Evolutionary conservation across 2,113 vertebrate species (phyloP).

Genomic region (Helogale parvula): DNA sequence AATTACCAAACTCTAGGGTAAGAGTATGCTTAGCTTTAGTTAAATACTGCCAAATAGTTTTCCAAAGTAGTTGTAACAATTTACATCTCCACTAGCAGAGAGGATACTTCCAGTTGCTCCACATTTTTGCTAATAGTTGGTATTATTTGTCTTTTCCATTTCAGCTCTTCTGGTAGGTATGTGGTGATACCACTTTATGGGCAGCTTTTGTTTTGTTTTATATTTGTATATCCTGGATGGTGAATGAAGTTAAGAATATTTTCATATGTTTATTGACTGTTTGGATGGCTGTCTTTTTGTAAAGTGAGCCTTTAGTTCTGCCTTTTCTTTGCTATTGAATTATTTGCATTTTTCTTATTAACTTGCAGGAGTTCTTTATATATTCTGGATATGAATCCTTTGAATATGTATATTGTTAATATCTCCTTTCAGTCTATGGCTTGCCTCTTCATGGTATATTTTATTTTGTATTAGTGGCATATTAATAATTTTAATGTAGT

Average conservation of each 20-base stretch:
- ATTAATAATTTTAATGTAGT: constrained; percentile 4
- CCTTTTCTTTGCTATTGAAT: constrained; percentile 29
- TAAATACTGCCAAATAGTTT: not conserved
- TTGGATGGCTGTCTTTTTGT: constrained; percentile 18
- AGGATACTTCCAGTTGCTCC: not conserved
- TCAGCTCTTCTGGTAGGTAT: not conserved
- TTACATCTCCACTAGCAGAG: not conserved
- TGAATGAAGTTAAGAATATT: not conserved
- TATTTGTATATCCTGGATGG: not conserved
- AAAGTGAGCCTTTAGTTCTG: not conserved
- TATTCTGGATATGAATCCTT: constrained; percentile 18
- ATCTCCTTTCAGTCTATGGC: not conserved
- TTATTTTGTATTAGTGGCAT: constrained; percentile 8
- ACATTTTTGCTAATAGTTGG: not conserved
- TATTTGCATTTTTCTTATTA: constrained; percentile 8
- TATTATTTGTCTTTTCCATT: not conserved
- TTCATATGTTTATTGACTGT: not conserved
- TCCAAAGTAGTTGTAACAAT: not conserved
- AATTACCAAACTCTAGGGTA: not conserved
- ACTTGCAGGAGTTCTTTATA: constrained; percentile 7
- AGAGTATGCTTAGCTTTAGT: not conserved
- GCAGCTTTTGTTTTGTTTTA: not conserved
- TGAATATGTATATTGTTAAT: not conserved
- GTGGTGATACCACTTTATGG: not conserved
- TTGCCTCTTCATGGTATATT: not conserved